Evolutionary conservation across 2,888 invertebrate species (phyloP).

Genomic region (Coenonympha arcania): DNA sequence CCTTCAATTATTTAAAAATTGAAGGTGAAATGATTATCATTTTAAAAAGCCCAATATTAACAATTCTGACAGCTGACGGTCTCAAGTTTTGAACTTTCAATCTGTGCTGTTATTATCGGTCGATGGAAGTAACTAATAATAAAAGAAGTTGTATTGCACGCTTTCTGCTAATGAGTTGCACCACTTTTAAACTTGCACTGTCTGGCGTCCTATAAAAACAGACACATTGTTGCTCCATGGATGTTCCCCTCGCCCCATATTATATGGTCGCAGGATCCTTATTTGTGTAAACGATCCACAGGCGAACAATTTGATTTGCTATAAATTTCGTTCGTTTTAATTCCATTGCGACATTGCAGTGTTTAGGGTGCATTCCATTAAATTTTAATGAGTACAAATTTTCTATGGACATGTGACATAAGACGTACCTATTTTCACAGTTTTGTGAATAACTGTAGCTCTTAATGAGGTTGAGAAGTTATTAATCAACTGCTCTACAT

Average conservation of each 20-base stretch:
- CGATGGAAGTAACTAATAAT: too few relatives aligned
- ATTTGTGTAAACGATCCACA: constrained; percentile 59
- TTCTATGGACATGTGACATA: constrained; percentile 7
- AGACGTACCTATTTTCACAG: too few relatives aligned
- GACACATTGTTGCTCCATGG: constrained; percentile 43
- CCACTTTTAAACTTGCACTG: constrained; percentile 42
- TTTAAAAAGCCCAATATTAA: too few relatives aligned
- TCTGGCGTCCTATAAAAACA: constrained; percentile 27
- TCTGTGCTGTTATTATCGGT: too few relatives aligned
- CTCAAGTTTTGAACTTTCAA: too few relatives aligned
- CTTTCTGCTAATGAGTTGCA: constrained; percentile 30
- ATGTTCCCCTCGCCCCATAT: constrained; percentile 55
- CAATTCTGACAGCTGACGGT: neutral
- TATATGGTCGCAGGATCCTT: constrained; percentile 43
- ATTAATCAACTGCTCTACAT: neutral
- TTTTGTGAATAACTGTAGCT: too few relatives aligned
- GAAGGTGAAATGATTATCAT: too few relatives aligned
- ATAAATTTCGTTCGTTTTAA: constrained; percentile 57
- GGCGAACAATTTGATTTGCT: constrained; percentile 57
- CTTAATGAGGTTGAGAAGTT: neutral
- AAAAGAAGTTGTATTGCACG: neutral
- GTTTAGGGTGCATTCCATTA: constrained; percentile 26
- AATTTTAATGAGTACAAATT: constrained; percentile 13
- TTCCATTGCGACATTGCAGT: constrained; percentile 36
- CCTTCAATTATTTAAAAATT: too few relatives aligned